A percentile compares a stretch with the other conserved stretches of the same genome.
Evolutionary conservation across 2,797 vertebrate species (phyloP).

Genomic region (Neosalanx taihuensis): DNA sequence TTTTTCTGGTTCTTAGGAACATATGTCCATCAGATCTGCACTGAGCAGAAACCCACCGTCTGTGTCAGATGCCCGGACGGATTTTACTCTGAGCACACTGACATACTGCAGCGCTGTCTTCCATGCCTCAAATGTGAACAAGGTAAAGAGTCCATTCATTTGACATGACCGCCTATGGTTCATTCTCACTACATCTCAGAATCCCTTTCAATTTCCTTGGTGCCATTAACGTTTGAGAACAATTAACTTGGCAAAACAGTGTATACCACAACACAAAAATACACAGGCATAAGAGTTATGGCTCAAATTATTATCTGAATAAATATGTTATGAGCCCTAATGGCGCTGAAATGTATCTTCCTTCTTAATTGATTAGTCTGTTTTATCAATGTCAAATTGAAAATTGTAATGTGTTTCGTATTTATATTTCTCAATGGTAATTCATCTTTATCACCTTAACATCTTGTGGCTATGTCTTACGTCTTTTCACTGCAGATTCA

Average conservation of each 20-base stretch:
- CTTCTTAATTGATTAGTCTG: too few species aligned
- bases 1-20: slow-evolving; percentile 44
- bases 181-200: neutral
- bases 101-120: slow-evolving; percentile 38
- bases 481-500: slow-evolving; percentile 33
- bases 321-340: too few species aligned
- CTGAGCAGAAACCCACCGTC: neutral
- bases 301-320: too few species aligned
- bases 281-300: too few species aligned
- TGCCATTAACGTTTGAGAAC: neutral
- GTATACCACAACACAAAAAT: too few species aligned
- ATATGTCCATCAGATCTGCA: slow-evolving; percentile 36
- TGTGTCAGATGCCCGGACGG: slow-evolving; percentile 51
- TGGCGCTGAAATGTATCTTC: too few species aligned
- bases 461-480: slow-evolving; percentile 11
- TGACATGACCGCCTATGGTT: neutral
- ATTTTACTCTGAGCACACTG: neutral
- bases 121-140: slow-evolving; percentile 46
- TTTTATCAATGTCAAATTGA: too few species aligned
- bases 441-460: neutral
- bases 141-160: slow-evolving; percentile 36
- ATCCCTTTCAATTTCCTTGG: neutral
- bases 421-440: neutral
- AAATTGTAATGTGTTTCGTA: too few species aligned
- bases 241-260: neutral